These are phyloP conservation scores for Eurytoma californica DNA, from an alignment of 2,888 invertebrate species.

Conservation along the genomic window DNA sequence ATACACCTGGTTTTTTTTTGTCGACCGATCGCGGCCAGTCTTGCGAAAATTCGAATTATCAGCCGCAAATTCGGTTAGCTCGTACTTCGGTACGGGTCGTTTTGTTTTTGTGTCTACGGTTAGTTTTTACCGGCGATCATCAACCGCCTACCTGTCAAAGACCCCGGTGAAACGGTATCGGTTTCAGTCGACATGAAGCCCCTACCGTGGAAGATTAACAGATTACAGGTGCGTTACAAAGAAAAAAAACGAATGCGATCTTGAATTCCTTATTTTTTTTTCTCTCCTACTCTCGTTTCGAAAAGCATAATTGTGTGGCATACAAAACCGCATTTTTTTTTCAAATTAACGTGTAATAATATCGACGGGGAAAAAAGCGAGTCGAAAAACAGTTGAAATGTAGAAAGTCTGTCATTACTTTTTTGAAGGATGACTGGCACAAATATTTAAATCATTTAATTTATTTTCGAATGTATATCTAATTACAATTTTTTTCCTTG, in stretches of 20 bases:
- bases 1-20: background rate
- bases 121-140: constrained; percentile 25
- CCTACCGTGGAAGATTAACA: constrained; percentile 13
- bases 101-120: constrained; percentile 13
- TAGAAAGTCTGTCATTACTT: constrained; percentile 9
- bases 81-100: background rate
- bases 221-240: constrained; percentile 16
- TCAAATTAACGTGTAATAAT: no score
- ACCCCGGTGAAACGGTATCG: constrained; percentile 34
- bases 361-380: constrained; percentile 1
- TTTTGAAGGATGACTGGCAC: constrained; percentile 5
- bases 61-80: no score
- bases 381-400: constrained; percentile 5
- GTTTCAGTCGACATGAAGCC: constrained; percentile 19
- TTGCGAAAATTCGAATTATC: background rate
- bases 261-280: background rate
- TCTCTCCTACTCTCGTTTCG: no score
- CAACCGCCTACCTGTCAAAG: constrained; percentile 35
- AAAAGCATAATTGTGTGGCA: no score
- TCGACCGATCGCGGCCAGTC: background rate
- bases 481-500: constrained; percentile 9
- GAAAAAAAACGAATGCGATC: background rate
- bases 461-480: constrained; percentile 2
- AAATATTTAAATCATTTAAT: background rate
- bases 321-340: no score